These are phyloP conservation scores for Ateles fusciceps DNA, from an alignment of 2,797 vertebrate species.

Conservation along the genomic window DNA sequence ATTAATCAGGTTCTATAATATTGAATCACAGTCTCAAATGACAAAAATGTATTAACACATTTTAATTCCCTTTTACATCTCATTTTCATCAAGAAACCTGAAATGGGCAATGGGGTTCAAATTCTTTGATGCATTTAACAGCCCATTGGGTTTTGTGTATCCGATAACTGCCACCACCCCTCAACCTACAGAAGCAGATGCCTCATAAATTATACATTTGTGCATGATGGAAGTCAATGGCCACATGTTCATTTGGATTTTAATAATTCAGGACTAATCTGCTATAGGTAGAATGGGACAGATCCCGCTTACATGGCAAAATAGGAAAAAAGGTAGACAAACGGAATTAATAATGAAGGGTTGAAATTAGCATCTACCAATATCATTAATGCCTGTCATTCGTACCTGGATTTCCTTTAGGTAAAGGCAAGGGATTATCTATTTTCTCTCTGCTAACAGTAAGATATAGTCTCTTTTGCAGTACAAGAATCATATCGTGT, in stretches of 20 bases:
- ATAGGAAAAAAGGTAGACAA: constrained; percentile 55
- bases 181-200: constrained; percentile 71
- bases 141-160: constrained; percentile 51
- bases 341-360: constrained; percentile 21
- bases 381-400: neutral
- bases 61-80: neutral
- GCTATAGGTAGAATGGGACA: constrained; percentile 60
- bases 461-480: neutral
- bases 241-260: constrained; percentile 77
- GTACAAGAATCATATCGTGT: neutral
- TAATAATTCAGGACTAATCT: constrained; percentile 82
- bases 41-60: neutral
- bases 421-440: constrained; percentile 1
- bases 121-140: constrained; percentile 17
- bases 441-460: neutral
- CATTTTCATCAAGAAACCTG: constrained; percentile 19
- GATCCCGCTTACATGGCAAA: constrained; percentile 55
- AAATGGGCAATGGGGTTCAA: neutral
- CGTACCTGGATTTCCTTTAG: no score
- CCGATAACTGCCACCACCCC: constrained; percentile 60
- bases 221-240: constrained; percentile 76
- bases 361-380: neutral
- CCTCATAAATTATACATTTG: constrained; percentile 82
- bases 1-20: constrained; percentile 18
- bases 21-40: neutral